Percentiles rank a stretch among this genome's conserved stretches.
Evolutionary conservation across 2,888 invertebrate genomes (phyloP).

Genomic region (Sphaerophoria rueppellii): DNA sequence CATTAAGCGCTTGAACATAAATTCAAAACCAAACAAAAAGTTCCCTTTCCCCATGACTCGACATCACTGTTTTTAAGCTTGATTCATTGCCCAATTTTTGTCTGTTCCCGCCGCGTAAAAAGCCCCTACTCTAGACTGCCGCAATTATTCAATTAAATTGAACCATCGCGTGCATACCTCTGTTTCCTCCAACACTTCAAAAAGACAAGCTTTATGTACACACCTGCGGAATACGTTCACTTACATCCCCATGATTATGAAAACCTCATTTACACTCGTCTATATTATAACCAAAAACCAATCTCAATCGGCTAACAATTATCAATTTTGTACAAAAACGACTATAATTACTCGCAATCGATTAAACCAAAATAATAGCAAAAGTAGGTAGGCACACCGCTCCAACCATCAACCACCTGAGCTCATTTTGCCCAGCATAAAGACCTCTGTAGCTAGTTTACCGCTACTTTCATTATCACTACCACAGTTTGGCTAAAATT

Average conservation of each 20-base stretch:
- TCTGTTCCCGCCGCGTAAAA: background rate
- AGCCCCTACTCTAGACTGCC: slow-evolving; percentile 29
- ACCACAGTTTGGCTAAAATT: slow-evolving; percentile 32
- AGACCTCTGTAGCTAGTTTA: background rate
- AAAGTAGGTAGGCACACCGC: background rate
- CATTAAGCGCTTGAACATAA: slow-evolving; percentile 6
- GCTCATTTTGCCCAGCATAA: background rate
- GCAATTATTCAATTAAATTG: slow-evolving; percentile 72
- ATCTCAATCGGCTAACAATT: slow-evolving; percentile 55
- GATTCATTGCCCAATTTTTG: slow-evolving; percentile 18
- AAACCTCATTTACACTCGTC: background rate
- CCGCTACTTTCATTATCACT: slow-evolving; percentile 34
- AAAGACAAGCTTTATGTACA: slow-evolving; percentile 11
- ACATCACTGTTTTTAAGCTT: background rate
- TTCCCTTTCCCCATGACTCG: no score
- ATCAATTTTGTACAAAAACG: slow-evolving; percentile 68
- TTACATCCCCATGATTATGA: background rate
- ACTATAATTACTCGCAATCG: slow-evolving; percentile 72
- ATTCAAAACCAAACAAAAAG: slow-evolving; percentile 18
- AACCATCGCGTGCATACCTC: slow-evolving; percentile 13
- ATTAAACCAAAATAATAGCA: slow-evolving; percentile 69
- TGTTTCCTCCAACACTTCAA: background rate
- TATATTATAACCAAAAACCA: background rate
- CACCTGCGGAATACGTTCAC: background rate
- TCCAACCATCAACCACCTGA: no score